Evolutionary conservation across 2,113 vertebrate species (phyloP), one percentile per base, ranked within the genome.

Genomic region (Microtus pennsylvanicus): DNA sequence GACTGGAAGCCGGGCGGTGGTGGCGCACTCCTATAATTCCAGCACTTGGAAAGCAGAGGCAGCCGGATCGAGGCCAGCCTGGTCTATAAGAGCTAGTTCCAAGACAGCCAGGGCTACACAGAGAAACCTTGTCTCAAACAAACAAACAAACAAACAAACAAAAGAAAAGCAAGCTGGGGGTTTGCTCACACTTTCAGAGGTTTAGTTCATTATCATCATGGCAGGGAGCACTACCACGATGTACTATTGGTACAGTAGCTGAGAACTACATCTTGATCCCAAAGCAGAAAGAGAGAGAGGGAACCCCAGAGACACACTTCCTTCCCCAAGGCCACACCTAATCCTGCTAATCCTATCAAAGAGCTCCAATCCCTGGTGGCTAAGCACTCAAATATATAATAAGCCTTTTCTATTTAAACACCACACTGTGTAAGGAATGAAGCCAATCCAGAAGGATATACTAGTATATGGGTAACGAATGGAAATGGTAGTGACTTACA

Each of bases 391-490:
- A 47, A 77, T 45, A 45, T 6, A 47, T 0, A 16, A 80, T 0
- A 30, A 80, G 16, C 30, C 77, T 35, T 52, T 80, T 47, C 47
- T 80, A 22, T 10, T 33, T 1, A 80, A 76, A 76, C 75, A 33
- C 45, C 76, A 78, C 76, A 65, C 58, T 30, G 61, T 19, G 92
- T 5, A 7, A 1, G 52, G 42, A 74, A 63, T 0, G 74, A 35
- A 10, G 47, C 77, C 65, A 30, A 16, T 5, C 12, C 4, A 7
- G 70, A 30, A 1, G 5, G 7, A 24, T 0, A 2, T 4, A 0
- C 3, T 7, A 3, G 38, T 67, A 24, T 0, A 0, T 42, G 14
- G 0, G 30, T 0, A 30, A 61, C 0, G 0, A 14, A 7, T 0
- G 67, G 33, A 4, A 14, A 2, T 0, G 16, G 28, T 0, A 11